Conservation (phyloP, 2,888 invertebrate species). For the Rhagonycha fulva region DNA sequence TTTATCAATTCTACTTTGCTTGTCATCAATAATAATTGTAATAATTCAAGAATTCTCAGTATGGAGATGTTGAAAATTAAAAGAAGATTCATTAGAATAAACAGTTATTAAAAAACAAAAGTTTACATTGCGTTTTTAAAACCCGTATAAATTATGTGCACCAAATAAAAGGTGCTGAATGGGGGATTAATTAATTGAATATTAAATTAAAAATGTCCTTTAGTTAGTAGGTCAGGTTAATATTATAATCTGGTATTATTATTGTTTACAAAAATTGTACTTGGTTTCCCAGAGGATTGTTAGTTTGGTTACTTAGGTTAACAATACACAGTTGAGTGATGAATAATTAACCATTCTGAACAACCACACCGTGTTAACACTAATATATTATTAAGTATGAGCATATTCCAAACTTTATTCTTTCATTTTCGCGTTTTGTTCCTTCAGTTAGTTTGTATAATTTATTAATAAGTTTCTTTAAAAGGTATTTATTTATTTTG, state of each 20-base stretch:
- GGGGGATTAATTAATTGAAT: background rate
- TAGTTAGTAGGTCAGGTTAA: background rate
- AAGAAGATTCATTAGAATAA: too few relatives aligned
- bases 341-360: conserved; percentile 13
- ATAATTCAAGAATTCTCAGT: too few relatives aligned
- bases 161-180: too few relatives aligned
- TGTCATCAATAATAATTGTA: too few relatives aligned
- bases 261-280: background rate
- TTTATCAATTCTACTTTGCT: too few relatives aligned
- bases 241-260: background rate
- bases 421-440: background rate
- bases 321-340: conserved; percentile 11
- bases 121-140: too few relatives aligned
- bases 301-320: conserved; percentile 9
- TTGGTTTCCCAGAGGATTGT: conserved; percentile 9
- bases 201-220: background rate
- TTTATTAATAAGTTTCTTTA: too few relatives aligned
- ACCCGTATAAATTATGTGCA: too few relatives aligned
- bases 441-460: too few relatives aligned
- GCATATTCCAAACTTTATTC: background rate
- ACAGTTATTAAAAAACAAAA: too few relatives aligned
- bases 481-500: too few relatives aligned
- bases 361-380: background rate
- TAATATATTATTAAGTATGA: background rate
- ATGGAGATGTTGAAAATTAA: too few relatives aligned